A percentile compares a stretch with the other conserved stretches of the same genome.
phyloP scores from a whole-genome alignment of 2,888 invertebrate species.

The Drosophila villosipedis region DNA sequence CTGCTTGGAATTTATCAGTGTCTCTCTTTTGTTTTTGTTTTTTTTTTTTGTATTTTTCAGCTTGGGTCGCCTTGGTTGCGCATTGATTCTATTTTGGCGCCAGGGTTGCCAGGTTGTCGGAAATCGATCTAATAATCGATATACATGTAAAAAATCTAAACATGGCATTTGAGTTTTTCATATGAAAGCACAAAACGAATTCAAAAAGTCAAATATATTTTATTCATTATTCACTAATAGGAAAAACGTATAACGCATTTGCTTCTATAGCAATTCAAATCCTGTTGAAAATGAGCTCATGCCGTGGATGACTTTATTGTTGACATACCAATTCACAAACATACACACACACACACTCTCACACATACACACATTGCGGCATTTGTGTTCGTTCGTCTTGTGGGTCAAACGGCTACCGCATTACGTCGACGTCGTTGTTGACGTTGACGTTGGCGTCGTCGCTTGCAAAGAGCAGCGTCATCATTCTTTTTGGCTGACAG shows the following conservation, averaged over 20 bases:
- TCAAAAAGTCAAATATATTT: background rate
- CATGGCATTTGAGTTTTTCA: background rate
- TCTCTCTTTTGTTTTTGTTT: background rate
- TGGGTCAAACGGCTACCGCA: conserved; percentile 67
- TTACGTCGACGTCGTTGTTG: conserved; percentile 29
- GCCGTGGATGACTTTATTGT: conserved; percentile 37
- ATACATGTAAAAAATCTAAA: background rate
- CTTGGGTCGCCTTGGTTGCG: conserved; percentile 39
- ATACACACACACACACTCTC: conserved; percentile 14
- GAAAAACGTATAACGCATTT: background rate
- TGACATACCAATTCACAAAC: conserved; percentile 41
- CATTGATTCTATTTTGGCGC: conserved; percentile 59
- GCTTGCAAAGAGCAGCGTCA: conserved; percentile 20
- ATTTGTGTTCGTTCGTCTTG: conserved; percentile 47
- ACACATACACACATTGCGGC: conserved; percentile 35
- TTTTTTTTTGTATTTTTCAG: background rate
- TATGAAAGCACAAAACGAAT: background rate
- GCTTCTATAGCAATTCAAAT: conserved; percentile 20
- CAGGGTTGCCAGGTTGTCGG: conserved; percentile 39
- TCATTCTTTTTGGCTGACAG: conserved; percentile 46
- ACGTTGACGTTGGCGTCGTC: conserved; percentile 20
- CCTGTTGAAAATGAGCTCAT: conserved; percentile 49
- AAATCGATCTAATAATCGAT: conserved; percentile 40
- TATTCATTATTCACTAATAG: background rate
- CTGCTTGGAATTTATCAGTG: background rate